These are phyloP conservation scores for Parnassius smintheus DNA, from an alignment of 2,888 invertebrate genomes.

Conservation along the genomic window DNA sequence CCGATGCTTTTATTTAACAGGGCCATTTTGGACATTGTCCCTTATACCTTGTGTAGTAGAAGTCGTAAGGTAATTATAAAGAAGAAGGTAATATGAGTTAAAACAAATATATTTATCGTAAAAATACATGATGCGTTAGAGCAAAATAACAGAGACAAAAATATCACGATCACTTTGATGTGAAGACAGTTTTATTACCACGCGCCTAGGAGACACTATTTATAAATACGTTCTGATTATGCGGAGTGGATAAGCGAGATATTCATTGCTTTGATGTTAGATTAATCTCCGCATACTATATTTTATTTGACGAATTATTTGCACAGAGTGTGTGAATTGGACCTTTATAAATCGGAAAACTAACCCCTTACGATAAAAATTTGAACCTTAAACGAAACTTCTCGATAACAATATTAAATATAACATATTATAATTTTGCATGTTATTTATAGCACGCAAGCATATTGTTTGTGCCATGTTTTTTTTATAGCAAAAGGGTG, in stretches of 20 bases:
- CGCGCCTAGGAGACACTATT: conserved; percentile 25
- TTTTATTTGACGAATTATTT: conserved; percentile 3
- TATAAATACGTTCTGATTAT: conserved; percentile 23
- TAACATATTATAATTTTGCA: too few species aligned
- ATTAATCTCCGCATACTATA: conserved; percentile 12
- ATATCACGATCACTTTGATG: conserved; percentile 24
- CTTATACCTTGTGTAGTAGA: too few species aligned
- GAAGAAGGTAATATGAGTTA: not conserved
- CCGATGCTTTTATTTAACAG: too few species aligned
- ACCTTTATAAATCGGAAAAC: not conserved
- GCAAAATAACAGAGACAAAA: conserved; percentile 15
- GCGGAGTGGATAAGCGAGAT: conserved; percentile 15
- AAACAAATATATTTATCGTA: conserved; percentile 14
- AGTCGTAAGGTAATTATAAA: not conserved
- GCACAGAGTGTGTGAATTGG: not conserved
- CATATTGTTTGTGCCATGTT: too few species aligned
- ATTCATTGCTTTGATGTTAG: conserved; percentile 23
- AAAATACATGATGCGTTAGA: not conserved
- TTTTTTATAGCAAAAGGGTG: too few species aligned
- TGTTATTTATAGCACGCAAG: too few species aligned
- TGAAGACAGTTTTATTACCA: conserved; percentile 26
- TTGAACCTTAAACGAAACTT: too few species aligned
- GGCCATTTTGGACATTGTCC: too few species aligned
- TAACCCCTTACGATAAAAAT: too few species aligned
- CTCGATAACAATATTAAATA: too few species aligned